Base-by-base conservation (phyloP, 2,113 vertebrate genomes). In the Rhagologus leucostigma region DNA sequence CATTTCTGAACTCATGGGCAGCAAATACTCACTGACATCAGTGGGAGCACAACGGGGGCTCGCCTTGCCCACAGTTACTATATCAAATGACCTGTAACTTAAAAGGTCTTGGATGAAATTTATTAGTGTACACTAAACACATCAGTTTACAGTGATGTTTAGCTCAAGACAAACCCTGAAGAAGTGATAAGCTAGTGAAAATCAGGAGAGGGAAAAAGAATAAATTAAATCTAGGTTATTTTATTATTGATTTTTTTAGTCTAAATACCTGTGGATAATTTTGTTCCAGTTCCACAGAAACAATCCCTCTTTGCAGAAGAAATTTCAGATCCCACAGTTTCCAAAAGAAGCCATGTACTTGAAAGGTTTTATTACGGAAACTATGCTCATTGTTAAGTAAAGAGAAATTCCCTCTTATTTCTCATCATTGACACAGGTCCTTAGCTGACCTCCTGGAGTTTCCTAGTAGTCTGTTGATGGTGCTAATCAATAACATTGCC, bases 71-170 rank as follows among this genome's bases (percentile, higher is more conserved):
- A 70, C 53, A 73, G 74, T 57, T 91, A 93, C 77, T 87, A 3
- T 94, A 83, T 95, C 91, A 95, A 96, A 95, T 85, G 53, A 89
- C 70, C 62, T 76, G 50, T 78, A 87, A 85, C 62, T 94, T 78
- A 42, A 85, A 95, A 91, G 70, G 53, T 87, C 84, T 69, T 57
- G 37, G 44, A 65, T 87, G 11, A 85, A 87, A 93, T 91, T 93
- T 91, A 82, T 93, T 95, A 89, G 89, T 91, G 62, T 79, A 35
- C 41, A 76, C 37, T 32, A 39, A 85, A 41, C 37, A 68, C 29
- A 82, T 89, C 44, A 46, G 49, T 89, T 95, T 84, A 56, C 69
- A 68, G 53, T 89, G 81, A 89, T 50, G 46, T 65, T 89, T 87
- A 87, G 53, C 65, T 91, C 47, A 68, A 81, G 87, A 87, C n/a